Base-by-base conservation (phyloP, 1,140 invertebrate species). In the Hycleus phaleratus region DNA sequence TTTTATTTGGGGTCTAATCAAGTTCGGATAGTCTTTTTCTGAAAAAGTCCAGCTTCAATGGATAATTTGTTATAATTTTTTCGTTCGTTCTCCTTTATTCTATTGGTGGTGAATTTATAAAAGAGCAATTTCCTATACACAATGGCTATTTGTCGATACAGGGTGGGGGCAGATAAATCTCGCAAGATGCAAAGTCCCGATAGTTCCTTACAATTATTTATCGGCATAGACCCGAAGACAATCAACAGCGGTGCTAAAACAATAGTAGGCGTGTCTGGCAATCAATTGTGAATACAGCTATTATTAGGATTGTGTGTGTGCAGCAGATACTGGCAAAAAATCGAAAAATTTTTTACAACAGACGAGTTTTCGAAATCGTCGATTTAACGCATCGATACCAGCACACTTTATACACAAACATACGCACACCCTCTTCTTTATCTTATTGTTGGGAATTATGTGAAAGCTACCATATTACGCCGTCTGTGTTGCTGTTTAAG, bases 131-230 rank as follows among this genome's bases (percentile, higher is more conserved):
- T 50, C 50, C 32, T 32, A 38, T 53, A 60, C 59, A 66, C 64
- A 66, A 66, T 66, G 47, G 64, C 58, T 52, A 61, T 63, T 66
- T 60, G 58, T 60, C 39, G 32, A 57, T 32, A 18, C 18, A 50
- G 46, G 61, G 61, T 63, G 59, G 64, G 64, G 64, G 62, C 53
- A 65, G 61, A 67, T 67, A 67, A 67, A 67, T 67, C 66, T 67
- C 59, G 42, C 47, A 58, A 66, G 65, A 67, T 64, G 59, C 58
- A 53, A 63, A 62, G 58, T 63, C 61, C 18, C 55, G 62, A 65
- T 67, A 67, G 63, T 65, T 58, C 60, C 54, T 60, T 63, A 59
- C 63, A 65, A 67, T 67, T 67, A 67, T 67, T 63, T 65, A 67
- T 63, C 63, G 63, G 59, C 57, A 58, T 57, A 60, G 63, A 64